phyloP scores from a whole-genome alignment of 1,140 invertebrate genomes.

The Grapholita molesta region DNA sequence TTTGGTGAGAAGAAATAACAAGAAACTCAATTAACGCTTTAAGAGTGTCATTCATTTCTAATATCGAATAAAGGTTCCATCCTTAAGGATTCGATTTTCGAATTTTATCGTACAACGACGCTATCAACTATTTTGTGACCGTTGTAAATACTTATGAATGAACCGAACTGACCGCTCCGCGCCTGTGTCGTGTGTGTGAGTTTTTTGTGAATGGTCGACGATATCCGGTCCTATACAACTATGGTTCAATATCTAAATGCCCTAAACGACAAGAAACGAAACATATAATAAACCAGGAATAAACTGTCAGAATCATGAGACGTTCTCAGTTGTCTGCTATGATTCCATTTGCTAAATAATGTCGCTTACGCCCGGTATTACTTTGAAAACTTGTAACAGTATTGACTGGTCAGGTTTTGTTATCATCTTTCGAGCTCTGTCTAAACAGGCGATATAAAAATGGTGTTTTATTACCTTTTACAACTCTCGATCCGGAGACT shows the following conservation, averaged over 20 bases:
- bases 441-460: constrained; percentile 76
- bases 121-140: constrained; percentile 49
- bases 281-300: background rate
- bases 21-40: background rate
- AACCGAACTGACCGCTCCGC: constrained; percentile 41
- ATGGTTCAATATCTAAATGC: background rate
- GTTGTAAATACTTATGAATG: constrained; percentile 71
- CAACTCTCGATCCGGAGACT: constrained; percentile 56
- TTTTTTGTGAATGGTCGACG: constrained; percentile 74
- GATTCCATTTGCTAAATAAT: background rate
- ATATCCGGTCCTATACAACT: constrained; percentile 66
- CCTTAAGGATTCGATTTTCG: constrained; percentile 20
- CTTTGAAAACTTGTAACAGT: constrained; percentile 15
- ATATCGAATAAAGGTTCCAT: background rate
- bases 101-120: constrained; percentile 27
- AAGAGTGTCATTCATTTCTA: background rate
- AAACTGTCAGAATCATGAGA: background rate
- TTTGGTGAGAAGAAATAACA: background rate
- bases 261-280: background rate
- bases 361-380: background rate
- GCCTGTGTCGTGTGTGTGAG: constrained; percentile 47
- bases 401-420: constrained; percentile 66
- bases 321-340: background rate
- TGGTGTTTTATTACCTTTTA: constrained; percentile 74
- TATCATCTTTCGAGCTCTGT: constrained; percentile 71